phyloP scores from a whole-genome alignment of 2,888 invertebrate species.

The Amiota minor region DNA sequence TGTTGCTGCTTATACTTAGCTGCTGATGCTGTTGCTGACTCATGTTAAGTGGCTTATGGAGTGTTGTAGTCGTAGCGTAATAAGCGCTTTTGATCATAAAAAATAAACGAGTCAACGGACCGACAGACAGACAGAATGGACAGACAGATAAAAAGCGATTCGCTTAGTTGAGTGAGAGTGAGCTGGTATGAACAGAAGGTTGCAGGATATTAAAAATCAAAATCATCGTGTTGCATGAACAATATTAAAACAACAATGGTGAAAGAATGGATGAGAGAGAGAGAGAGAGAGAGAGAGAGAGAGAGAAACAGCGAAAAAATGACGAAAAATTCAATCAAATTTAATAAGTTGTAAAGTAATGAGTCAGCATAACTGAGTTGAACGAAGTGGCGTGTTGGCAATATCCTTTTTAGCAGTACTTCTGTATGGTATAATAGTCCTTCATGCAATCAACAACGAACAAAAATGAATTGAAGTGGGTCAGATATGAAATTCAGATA shows the following conservation, averaged over 20 bases:
- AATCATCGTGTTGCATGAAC: not conserved
- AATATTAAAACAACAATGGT: not conserved
- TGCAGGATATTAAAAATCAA: not conserved
- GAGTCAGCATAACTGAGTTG: not conserved
- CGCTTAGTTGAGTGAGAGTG: not conserved
- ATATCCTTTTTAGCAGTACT: too few species aligned
- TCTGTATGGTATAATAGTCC: too few species aligned
- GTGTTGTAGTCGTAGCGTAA: slow-evolving; percentile 55
- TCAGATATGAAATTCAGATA: not conserved
- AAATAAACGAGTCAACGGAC: not conserved
- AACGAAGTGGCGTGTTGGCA: too few species aligned
- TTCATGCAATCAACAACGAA: too few species aligned
- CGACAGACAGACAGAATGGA: too few species aligned
- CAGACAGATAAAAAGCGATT: too few species aligned
- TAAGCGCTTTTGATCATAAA: slow-evolving; percentile 59
- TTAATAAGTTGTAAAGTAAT: slow-evolving; percentile 8
- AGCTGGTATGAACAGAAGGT: not conserved
- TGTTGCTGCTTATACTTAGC: slow-evolving; percentile 11
- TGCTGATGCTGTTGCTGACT: slow-evolving; percentile 39
- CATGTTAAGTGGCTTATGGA: slow-evolving; percentile 64
- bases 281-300: too few species aligned
- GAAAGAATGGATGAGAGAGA: not conserved
- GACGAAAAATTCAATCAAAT: slow-evolving; percentile 10
- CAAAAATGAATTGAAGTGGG: not conserved
- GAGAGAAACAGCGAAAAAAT: not conserved